Evolutionary conservation across 2,888 invertebrate species (phyloP).

Genomic region (Morpho deidamia): DNA sequence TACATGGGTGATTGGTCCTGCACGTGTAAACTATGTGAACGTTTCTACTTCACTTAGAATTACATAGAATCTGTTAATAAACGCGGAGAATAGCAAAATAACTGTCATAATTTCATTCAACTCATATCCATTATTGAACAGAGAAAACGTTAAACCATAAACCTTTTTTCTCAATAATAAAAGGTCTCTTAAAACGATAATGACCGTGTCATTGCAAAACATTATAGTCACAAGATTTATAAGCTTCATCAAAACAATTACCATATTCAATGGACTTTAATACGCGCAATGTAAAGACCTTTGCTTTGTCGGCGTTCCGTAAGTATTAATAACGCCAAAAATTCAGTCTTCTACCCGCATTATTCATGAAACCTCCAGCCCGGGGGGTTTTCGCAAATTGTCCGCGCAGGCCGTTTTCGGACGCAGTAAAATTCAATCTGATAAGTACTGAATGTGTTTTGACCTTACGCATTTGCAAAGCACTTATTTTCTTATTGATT

Average conservation of each 20-base stretch:
- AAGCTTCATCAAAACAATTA: constrained; percentile 3
- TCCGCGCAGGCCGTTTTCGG: constrained; percentile 37
- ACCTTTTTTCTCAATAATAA: too few species aligned
- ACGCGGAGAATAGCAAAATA: too few species aligned
- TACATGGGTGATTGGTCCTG: too few species aligned
- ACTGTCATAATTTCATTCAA: too few species aligned
- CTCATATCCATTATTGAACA: too few species aligned
- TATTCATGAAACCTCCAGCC: constrained; percentile 30
- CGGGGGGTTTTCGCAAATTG: constrained; percentile 38
- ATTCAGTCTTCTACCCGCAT: constrained; percentile 13
- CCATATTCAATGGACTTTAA: constrained; percentile 4
- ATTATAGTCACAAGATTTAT: not conserved
- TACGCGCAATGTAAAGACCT: not conserved
- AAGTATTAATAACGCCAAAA: not conserved
- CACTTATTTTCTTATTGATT: constrained; percentile 23
- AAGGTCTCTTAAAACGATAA: not conserved
- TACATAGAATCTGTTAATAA: too few species aligned
- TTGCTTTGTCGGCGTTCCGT: constrained; percentile 3
- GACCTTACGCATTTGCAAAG: constrained; percentile 19
- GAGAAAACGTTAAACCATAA: too few species aligned
- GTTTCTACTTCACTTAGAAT: too few species aligned
- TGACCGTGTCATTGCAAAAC: constrained; percentile 2
- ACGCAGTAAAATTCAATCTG: constrained; percentile 39
- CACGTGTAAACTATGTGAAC: too few species aligned
- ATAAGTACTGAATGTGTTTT: constrained; percentile 47